A percentile compares a stretch with the other conserved stretches of the same genome.
Evolutionary conservation across 2,888 invertebrate species (phyloP).

Genomic region (Acanthosepion pharaonis): DNA sequence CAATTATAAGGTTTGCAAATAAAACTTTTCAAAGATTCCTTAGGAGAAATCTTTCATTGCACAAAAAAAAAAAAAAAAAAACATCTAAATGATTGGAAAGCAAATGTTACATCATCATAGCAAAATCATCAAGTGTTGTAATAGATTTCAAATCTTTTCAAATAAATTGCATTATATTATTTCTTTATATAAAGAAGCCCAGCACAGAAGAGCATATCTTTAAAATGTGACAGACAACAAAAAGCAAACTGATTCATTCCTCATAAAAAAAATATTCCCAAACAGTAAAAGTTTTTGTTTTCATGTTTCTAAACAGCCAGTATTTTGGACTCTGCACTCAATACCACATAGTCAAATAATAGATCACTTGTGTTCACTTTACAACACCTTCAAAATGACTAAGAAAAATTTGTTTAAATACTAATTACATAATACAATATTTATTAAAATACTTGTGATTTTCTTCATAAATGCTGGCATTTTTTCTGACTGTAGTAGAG

Average conservation of each 20-base stretch:
- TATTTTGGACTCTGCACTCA: not conserved
- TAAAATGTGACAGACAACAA: not conserved
- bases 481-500: not conserved
- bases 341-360: not conserved
- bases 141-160: not conserved
- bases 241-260: constrained; percentile 13
- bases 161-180: not conserved
- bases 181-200: not conserved
- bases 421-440: not conserved
- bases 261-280: not conserved
- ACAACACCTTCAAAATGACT: not conserved
- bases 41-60: not conserved
- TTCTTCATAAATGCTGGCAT: not conserved
- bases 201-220: not conserved
- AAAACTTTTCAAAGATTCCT: not conserved
- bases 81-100: not conserved
- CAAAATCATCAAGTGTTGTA: not conserved
- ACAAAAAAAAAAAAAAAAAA: not conserved
- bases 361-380: not conserved
- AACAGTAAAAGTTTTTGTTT: not conserved
- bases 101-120: not conserved
- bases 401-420: not conserved
- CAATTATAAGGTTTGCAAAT: not conserved
- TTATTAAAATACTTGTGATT: not conserved
- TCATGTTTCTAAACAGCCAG: not conserved